Percentiles rank a stretch among this genome's conserved stretches.
Conservation (phyloP, 2,888 invertebrate species). For the Eristalinus sepulchralis region DNA sequence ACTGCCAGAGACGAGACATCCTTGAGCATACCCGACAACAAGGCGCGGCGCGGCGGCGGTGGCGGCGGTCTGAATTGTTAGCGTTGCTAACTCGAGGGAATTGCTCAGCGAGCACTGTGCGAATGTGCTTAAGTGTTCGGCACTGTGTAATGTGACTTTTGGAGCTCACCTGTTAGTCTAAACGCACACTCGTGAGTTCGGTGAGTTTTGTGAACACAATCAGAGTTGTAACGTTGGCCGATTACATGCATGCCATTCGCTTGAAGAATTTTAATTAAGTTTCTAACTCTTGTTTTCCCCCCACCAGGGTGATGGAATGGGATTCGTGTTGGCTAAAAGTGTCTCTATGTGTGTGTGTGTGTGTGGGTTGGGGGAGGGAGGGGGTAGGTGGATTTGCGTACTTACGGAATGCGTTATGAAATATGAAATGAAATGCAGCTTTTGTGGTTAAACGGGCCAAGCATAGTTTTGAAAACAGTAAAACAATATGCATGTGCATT, state of each 20-base stretch:
- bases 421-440: no score
- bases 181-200: not conserved
- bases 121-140: not conserved
- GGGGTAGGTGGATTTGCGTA: not conserved
- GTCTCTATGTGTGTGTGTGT: not conserved
- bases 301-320: not conserved
- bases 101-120: not conserved
- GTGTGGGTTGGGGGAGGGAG: no score
- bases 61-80: not conserved
- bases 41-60: not conserved
- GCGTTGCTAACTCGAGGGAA: not conserved
- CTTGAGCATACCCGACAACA: not conserved
- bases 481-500: no score
- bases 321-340: no score
- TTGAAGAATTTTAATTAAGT: not conserved
- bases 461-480: no score
- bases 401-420: not conserved
- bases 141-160: not conserved
- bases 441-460: no score
- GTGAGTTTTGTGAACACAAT: not conserved
- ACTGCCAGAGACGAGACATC: not conserved
- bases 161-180: not conserved
- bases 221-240: not conserved
- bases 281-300: not conserved
- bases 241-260: not conserved